Conservation (phyloP, 37 sponge, comb jelly and placozoan species). For the Aplysina aerophoba region DNA sequence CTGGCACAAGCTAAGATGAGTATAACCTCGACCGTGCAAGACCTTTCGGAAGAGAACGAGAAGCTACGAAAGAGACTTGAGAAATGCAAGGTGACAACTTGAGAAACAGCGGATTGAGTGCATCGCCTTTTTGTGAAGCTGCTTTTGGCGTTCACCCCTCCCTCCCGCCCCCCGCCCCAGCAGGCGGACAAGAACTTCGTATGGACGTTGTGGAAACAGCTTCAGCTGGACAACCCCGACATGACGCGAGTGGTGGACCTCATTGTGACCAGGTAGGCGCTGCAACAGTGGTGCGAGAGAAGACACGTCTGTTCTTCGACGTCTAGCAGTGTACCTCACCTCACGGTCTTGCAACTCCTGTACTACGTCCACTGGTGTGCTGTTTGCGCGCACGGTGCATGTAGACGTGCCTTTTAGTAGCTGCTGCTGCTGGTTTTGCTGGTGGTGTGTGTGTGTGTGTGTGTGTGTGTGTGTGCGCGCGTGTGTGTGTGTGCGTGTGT, state of each 20-base stretch:
- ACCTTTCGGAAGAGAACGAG: constrained; percentile 41
- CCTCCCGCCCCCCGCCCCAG: neutral
- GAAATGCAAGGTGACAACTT: constrained; percentile 54
- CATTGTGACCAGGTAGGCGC: constrained; percentile 56
- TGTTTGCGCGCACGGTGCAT: no score
- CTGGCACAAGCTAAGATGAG: no score
- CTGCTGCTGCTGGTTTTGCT: no score
- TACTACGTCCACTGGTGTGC: no score
- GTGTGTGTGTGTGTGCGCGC: no score
- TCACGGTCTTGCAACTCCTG: no score
- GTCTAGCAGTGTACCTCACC: no score
- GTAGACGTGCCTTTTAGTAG: no score
- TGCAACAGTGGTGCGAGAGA: neutral
- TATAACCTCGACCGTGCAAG: neutral
- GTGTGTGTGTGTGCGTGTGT: no score
- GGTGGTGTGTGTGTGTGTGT: no score
- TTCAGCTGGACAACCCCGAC: constrained; percentile 70
- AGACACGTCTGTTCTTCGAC: no score
- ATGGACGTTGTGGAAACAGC: constrained; percentile 83
- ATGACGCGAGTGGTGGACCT: constrained; percentile 62
- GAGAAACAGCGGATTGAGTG: neutral
- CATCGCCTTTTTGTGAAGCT: no score
- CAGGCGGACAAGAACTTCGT: constrained; percentile 90
- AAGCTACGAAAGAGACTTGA: constrained; percentile 43
- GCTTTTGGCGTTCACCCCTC: neutral